Evolutionary conservation across 2,797 vertebrate genomes (phyloP).

Genomic region (Bufotes viridis): DNA sequence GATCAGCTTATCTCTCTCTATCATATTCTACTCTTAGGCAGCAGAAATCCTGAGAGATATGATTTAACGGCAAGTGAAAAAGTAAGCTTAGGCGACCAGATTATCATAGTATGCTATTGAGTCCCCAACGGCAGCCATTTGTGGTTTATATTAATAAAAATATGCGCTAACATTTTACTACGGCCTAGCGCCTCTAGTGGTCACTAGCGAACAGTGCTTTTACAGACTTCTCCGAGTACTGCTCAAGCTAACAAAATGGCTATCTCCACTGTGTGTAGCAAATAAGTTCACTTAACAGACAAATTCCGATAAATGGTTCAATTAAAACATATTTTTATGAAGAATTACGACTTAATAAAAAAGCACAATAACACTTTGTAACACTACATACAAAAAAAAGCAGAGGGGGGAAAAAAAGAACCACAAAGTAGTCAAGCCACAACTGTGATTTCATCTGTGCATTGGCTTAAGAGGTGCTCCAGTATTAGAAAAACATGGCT

Average conservation of each 20-base stretch:
- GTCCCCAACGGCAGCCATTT: background rate
- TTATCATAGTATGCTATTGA: background rate
- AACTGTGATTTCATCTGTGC: constrained; percentile 47
- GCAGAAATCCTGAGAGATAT: background rate
- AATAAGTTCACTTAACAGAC: background rate
- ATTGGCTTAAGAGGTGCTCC: constrained; percentile 59
- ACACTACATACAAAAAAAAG: constrained; percentile 16
- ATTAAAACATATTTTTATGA: constrained; percentile 59
- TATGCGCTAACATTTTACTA: background rate
- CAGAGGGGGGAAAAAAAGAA: constrained; percentile 42
- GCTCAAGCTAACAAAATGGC: background rate
- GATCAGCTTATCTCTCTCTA: too few relatives aligned
- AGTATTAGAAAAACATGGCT: background rate
- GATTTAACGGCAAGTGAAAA: constrained; percentile 51
- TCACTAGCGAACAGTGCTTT: background rate
- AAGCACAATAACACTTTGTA: constrained; percentile 55
- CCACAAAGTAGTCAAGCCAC: constrained; percentile 64
- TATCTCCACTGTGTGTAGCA: background rate
- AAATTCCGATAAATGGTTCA: constrained; percentile 64
- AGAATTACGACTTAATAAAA: constrained; percentile 3
- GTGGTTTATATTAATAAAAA: background rate
- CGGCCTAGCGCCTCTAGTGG: background rate
- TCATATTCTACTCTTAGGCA: too few relatives aligned
- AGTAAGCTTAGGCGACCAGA: constrained; percentile 3
- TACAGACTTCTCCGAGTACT: background rate